phyloP scores from a whole-genome alignment of 2,888 invertebrate genomes.

The Odontomyia ornata region DNA sequence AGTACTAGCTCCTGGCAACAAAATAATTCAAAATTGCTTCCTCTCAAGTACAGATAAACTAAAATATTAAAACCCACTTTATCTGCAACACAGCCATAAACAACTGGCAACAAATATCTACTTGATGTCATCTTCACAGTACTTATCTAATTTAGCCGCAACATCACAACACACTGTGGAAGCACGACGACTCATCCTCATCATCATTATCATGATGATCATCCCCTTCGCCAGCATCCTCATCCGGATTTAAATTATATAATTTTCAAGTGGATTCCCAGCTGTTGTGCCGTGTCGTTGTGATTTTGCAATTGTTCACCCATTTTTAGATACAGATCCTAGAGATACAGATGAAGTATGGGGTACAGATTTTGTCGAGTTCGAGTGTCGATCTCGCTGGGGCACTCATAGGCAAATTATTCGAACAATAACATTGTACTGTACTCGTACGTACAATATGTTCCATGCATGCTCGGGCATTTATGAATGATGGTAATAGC shows the following conservation, averaged over 20 bases:
- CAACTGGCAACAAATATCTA: slow-evolving; percentile 21
- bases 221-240: neutral
- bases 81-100: slow-evolving; percentile 5
- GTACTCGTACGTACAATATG: neutral
- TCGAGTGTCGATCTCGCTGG: neutral
- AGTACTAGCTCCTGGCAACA: no score
- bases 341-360: no score
- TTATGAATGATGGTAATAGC: neutral
- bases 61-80: neutral
- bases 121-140: slow-evolving; percentile 13
- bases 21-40: no score
- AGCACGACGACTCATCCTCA: no score
- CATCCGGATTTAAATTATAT: slow-evolving; percentile 9
- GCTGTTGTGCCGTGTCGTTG: neutral
- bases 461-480: neutral
- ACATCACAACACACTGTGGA: neutral
- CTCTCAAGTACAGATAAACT: no score
- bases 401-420: neutral
- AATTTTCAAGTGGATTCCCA: neutral
- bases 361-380: no score
- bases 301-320: neutral
- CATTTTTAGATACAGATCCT: no score
- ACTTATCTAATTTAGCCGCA: slow-evolving; percentile 4
- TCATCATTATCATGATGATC: no score
- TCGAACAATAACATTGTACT: slow-evolving; percentile 8